Evolutionary conservation across 2,797 vertebrate genomes (phyloP).

Genomic region (Centroberyx gerrardi): DNA sequence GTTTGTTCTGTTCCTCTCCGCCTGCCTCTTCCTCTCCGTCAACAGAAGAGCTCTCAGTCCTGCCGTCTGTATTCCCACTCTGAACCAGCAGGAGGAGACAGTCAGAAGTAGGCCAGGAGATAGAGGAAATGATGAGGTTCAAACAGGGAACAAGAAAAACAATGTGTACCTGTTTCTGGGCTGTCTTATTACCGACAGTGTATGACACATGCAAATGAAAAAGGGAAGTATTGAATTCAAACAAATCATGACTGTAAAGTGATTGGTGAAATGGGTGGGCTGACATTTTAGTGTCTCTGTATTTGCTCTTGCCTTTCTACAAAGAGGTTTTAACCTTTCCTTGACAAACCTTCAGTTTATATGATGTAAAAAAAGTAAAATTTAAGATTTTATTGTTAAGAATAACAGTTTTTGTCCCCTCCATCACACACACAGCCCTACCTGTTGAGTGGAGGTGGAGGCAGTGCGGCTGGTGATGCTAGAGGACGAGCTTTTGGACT

Average conservation of each 20-base stretch:
- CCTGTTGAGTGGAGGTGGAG: constrained; percentile 71
- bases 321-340: neutral
- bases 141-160: neutral
- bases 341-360: too few species aligned
- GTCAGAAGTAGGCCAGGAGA: neutral
- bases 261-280: constrained; percentile 5
- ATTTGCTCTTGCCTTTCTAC: neutral
- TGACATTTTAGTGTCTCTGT: neutral
- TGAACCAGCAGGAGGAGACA: constrained; percentile 43
- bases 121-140: neutral
- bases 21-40: constrained; percentile 64
- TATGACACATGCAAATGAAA: neutral
- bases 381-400: neutral
- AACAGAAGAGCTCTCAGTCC: constrained; percentile 31
- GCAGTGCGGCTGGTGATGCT: constrained; percentile 36
- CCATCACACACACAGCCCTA: constrained; percentile 30
- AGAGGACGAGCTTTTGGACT: constrained; percentile 68
- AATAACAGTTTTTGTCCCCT: neutral
- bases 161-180: too few species aligned
- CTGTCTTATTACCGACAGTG: neutral
- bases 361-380: too few species aligned
- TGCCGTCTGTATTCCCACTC: constrained; percentile 48
- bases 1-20: constrained; percentile 59
- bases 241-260: neutral
- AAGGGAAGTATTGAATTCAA: neutral